These are phyloP conservation scores for Taeniopygia guttata DNA, from an alignment of 2,797 vertebrate genomes.

Conservation along the genomic window DNA sequence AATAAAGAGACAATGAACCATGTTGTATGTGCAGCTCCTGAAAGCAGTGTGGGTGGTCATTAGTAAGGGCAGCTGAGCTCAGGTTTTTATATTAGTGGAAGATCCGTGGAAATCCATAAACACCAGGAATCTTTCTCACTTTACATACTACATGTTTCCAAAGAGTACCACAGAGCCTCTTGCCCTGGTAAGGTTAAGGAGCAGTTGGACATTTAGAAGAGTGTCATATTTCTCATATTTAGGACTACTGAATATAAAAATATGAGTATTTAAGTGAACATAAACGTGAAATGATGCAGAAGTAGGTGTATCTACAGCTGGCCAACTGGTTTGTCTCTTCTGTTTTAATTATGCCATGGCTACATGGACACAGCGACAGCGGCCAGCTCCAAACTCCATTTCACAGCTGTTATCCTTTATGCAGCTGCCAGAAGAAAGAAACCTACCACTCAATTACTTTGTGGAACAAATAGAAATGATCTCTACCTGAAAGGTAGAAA, in stretches of 20 bases:
- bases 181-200: not conserved
- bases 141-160: not conserved
- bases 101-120: not conserved
- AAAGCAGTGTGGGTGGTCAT: not conserved
- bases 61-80: not conserved
- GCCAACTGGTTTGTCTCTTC: not conserved
- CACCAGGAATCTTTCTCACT: not conserved
- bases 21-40: not conserved
- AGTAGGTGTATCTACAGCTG: not conserved
- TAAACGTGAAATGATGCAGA: not conserved
- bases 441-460: not conserved
- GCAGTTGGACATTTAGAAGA: not conserved
- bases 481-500: not conserved
- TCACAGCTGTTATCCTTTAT: not conserved
- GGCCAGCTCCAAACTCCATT: not conserved
- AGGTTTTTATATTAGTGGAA: not conserved
- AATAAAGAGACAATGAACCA: not conserved
- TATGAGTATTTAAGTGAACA: not conserved
- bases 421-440: not conserved
- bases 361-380: not conserved
- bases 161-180: not conserved
- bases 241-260: not conserved
- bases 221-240: not conserved
- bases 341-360: not conserved
- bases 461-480: not conserved